Base-by-base conservation (phyloP, 2,113 vertebrate genomes). In the Salvelinus sp. region DNA sequence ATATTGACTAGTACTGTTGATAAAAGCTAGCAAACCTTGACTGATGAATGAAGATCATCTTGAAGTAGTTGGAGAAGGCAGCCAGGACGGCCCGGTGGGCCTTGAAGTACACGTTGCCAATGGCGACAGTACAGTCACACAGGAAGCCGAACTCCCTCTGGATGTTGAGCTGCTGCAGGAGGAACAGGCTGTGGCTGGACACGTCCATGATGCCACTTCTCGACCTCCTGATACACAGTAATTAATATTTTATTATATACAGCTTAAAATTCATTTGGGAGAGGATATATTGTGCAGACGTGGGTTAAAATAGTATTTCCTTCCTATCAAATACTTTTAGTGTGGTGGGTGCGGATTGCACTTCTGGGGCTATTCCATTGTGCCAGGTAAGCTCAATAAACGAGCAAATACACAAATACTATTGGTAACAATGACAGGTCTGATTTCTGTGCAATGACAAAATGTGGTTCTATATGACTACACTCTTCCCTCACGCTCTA, bases 31-130 rank as follows among this genome's bases (percentile, higher is more conserved):
- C 79, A 90, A 87, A 99, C 97, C 97, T 99, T 65, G 96, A 95
- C 91, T 99, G 97, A 78, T 99, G 98, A 88, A 99, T 99, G 93
- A 99, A 99, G 93, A 99, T 98, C 98, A 99, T 99, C 92, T 98
- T 98, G 93, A 99, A 99, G 93, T 99, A 99, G 95, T 97, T 99
- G 79, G 97, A 98, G 90, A 98, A 99, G 73, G 97, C 95, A 70
- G 98, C 98, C 30, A 99, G 94, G 67, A 99, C 97, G 0, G 97
- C 97, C 69, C 97, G 93, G 88, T 99, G 97, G 71, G 97, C 97
- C 90, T 98, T 98, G 89, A 99, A 99, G 91, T 98, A 98, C 72
- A 99, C 97, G 80, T 99, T 97, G 76, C 97, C 97, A 73, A 99
- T 98, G 75, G 97, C 97, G 68, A 99, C 96, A 0, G 97, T 98